Conservation (phyloP, 2,888 invertebrate species). For the Polyploca ridens region DNA sequence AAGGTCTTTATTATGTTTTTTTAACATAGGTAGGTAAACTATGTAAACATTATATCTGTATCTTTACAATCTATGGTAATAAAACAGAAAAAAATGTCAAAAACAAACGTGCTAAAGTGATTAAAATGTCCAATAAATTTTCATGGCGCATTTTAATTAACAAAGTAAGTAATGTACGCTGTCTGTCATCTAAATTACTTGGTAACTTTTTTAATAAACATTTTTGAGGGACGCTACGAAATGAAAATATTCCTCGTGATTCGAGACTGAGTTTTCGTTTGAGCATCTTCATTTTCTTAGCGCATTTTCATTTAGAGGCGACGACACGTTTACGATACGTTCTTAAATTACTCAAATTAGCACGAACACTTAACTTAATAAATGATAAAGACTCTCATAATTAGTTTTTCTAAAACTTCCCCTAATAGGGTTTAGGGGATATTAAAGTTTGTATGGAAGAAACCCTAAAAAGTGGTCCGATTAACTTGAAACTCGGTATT, state of each 20-base stretch:
- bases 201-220: constrained; percentile 11
- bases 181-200: constrained; percentile 4
- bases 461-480: too few relatives aligned
- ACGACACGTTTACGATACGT: background rate
- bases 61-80: background rate
- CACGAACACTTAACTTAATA: too few relatives aligned
- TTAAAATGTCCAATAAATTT: constrained; percentile 7
- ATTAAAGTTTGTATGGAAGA: too few relatives aligned
- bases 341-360: background rate
- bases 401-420: too few relatives aligned
- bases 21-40: too few relatives aligned
- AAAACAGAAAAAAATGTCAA: background rate
- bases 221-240: background rate
- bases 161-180: constrained; percentile 8
- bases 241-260: background rate
- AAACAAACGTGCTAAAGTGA: background rate
- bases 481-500: too few relatives aligned
- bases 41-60: background rate
- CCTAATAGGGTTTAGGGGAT: too few relatives aligned
- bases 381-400: too few relatives aligned
- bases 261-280: constrained; percentile 8
- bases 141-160: constrained; percentile 12
- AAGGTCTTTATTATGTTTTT: too few relatives aligned
- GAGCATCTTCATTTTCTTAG: constrained; percentile 2
- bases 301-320: background rate